These are phyloP conservation scores for Drosophila micromelanica DNA, from an alignment of 1,140 invertebrate species.

Conservation along the genomic window DNA sequence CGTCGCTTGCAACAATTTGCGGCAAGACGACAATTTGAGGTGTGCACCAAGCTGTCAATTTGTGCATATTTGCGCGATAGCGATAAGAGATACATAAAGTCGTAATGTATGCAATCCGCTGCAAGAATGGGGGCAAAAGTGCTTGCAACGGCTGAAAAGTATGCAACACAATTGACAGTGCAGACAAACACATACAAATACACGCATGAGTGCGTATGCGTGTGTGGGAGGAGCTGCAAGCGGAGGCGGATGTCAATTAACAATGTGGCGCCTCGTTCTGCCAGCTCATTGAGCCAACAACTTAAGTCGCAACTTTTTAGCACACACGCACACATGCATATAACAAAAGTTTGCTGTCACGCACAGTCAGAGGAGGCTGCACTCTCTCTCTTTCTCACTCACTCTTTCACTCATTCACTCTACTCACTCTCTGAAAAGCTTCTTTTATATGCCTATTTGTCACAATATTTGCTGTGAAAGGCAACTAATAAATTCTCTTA, in stretches of 20 bases:
- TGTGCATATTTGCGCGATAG: background rate
- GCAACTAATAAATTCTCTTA: constrained; percentile 77
- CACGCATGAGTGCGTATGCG: background rate
- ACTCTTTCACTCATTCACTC: background rate
- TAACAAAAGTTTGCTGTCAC: constrained; percentile 18
- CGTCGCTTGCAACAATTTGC: background rate
- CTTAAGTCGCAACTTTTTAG: constrained; percentile 43
- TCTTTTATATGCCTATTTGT: constrained; percentile 73
- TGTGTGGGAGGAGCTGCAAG: background rate
- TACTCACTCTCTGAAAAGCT: constrained; percentile 11
- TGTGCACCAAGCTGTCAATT: constrained; percentile 1
- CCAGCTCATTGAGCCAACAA: constrained; percentile 22
- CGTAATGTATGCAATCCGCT: background rate
- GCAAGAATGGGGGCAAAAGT: constrained; percentile 8
- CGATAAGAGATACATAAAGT: background rate
- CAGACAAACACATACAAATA: background rate
- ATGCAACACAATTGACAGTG: constrained; percentile 16
- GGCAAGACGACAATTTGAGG: background rate
- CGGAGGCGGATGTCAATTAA: constrained; percentile 45
- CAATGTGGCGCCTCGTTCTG: constrained; percentile 59
- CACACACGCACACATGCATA: constrained; percentile 13
- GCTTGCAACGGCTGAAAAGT: constrained; percentile 22
- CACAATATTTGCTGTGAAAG: constrained; percentile 75
- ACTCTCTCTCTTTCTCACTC: background rate
- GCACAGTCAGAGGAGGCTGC: constrained; percentile 37